Evolutionary conservation across 1,140 invertebrate species (phyloP), one percentile per base, ranked within the genome.

Genomic region (Laodelphax striatellus): DNA sequence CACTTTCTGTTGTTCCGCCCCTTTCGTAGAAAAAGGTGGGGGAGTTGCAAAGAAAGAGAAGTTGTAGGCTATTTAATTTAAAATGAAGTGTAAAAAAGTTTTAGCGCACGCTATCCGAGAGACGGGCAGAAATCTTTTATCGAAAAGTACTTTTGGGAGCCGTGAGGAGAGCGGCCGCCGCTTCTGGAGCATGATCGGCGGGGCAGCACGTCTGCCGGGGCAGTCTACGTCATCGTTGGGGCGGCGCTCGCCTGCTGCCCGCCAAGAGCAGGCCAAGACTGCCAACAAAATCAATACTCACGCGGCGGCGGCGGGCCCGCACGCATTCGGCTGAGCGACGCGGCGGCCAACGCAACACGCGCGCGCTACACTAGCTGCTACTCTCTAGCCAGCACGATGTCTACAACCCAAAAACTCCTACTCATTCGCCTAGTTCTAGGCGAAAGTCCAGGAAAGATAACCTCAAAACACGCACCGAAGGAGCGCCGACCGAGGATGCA

Each of bases 31-130:
- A 38, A 50, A 22, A 50, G n/a, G n/a, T 5, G 16, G 21, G 46
- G 46, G 14, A 22, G 16, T 50, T 9, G 16, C 6, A 19, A 50
- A 50, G 21, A 50, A 50, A 50, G 46, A 50, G n/a, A 50, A 22
- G 46, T 17, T 17, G 46, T 19, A 50, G 46, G 21, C 46, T 50
- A 19, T 19, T 17, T 22, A 19, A 50, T 50, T 50, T 50, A 50
- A 50, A 50, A 50, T 50, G 46, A 50, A 50, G 46, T 50, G 46
- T 50, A 50, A 50, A 38, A 50, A 50, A 50, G 46, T 50, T 50
- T 50, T 50, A 50, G 46, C 46, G 46, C 46, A 50, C 46, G 46
- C 46, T 19, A 50, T 38, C 34, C 5, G 34, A 38, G 34, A 38
- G 34, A 38, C 34, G 34, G 34, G 34, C 34, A 3, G 34, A 50